A percentile compares a stretch with the other conserved stretches of the same genome.
Evolutionary conservation across 2,888 invertebrate species (phyloP).

Genomic region (Clitarchus hookeri): DNA sequence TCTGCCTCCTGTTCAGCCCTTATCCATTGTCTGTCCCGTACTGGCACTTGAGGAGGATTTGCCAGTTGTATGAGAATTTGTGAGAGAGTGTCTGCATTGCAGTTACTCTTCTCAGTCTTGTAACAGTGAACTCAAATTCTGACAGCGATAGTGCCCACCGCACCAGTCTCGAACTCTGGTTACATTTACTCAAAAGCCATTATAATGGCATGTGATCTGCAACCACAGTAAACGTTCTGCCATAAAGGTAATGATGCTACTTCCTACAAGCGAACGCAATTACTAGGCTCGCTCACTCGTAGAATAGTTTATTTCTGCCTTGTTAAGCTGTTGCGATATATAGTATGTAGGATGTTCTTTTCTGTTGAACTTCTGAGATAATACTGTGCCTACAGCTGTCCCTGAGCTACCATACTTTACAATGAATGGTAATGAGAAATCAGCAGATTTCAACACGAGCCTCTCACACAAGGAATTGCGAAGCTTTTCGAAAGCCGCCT

Average conservation of each 20-base stretch:
- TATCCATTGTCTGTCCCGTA: slow-evolving; percentile 21
- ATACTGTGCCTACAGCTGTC: slow-evolving; percentile 46
- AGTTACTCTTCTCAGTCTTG: slow-evolving; percentile 24
- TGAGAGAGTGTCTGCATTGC: slow-evolving; percentile 25
- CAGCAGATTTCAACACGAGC: slow-evolving; percentile 43
- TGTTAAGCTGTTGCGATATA: slow-evolving; percentile 38
- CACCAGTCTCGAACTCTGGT: slow-evolving; percentile 32
- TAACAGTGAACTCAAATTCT: slow-evolving; percentile 35
- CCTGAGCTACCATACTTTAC: too few relatives aligned
- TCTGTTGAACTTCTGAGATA: slow-evolving; percentile 43
- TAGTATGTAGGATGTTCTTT: slow-evolving; percentile 41
- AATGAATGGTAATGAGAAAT: slow-evolving; percentile 41
- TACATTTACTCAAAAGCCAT: slow-evolving; percentile 32
- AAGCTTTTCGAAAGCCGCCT: slow-evolving; percentile 32
- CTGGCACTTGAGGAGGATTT: slow-evolving; percentile 17
- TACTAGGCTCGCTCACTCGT: slow-evolving; percentile 40
- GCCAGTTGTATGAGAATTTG: too few relatives aligned
- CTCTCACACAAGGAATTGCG: slow-evolving; percentile 38
- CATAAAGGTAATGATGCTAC: slow-evolving; percentile 38
- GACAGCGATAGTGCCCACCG: slow-evolving; percentile 36
- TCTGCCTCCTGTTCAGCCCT: neutral
- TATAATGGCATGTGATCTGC: slow-evolving; percentile 40
- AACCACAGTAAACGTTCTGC: slow-evolving; percentile 38
- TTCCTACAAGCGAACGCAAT: slow-evolving; percentile 35
- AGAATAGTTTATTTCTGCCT: slow-evolving; percentile 26